Percentiles rank a stretch among this genome's conserved stretches.
phyloP scores from a whole-genome alignment of 2,888 invertebrate species.

The Andrena hattorfiana region DNA sequence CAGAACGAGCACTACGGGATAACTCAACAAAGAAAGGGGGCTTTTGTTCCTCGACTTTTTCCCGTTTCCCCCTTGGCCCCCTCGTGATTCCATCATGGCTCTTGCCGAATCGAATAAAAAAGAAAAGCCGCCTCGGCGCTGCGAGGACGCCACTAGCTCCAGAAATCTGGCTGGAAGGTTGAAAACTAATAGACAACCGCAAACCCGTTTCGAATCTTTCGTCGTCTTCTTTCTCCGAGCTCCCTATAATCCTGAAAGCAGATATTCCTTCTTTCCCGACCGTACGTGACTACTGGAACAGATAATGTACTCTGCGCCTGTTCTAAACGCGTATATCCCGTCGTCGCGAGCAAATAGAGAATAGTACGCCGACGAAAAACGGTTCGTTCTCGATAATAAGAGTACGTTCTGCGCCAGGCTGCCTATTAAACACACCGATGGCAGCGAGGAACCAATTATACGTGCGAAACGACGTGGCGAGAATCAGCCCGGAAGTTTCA shows the following conservation, averaged over 20 bases:
- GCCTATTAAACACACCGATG: too few relatives aligned
- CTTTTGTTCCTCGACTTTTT: slow-evolving; percentile 75
- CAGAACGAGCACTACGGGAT: slow-evolving; percentile 57
- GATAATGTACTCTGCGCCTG: too few relatives aligned
- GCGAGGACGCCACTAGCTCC: slow-evolving; percentile 38
- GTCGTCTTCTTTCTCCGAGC: too few relatives aligned
- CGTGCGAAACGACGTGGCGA: not conserved
- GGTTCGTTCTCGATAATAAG: not conserved
- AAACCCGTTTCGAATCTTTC: not conserved
- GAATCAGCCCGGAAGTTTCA: not conserved
- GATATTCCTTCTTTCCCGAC: not conserved
- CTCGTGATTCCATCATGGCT: slow-evolving; percentile 54
- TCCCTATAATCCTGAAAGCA: not conserved
- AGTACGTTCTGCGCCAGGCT: too few relatives aligned
- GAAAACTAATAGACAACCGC: not conserved
- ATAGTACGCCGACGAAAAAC: not conserved
- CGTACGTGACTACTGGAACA: too few relatives aligned
- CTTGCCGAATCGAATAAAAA: slow-evolving; percentile 64
- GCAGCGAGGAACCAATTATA: too few relatives aligned
- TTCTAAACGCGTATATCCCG: too few relatives aligned
- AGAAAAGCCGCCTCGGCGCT: slow-evolving; percentile 36
- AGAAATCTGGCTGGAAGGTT: slow-evolving; percentile 18
- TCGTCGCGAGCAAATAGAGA: not conserved
- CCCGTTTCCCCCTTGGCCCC: slow-evolving; percentile 44
- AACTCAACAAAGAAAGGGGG: slow-evolving; percentile 66